A percentile compares a stretch with the other conserved stretches of the same genome.
phyloP scores from a whole-genome alignment of 1,140 invertebrate species.

The Drosophila trapezifrons region DNA sequence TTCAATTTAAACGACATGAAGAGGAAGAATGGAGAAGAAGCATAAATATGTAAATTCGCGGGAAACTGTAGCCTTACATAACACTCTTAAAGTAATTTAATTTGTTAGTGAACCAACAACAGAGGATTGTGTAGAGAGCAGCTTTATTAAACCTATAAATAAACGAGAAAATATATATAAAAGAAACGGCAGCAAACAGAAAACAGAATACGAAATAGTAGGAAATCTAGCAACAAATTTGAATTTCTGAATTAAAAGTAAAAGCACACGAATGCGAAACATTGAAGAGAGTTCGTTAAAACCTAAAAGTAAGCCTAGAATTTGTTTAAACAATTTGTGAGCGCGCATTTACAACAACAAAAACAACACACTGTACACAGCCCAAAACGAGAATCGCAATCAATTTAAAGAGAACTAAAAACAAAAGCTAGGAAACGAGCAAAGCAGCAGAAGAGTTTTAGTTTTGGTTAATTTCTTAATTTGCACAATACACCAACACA shows the following conservation, averaged over 20 bases:
- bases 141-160: slow-evolving; percentile 58
- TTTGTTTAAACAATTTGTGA: slow-evolving; percentile 59
- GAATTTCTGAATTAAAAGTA: slow-evolving; percentile 55
- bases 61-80: slow-evolving; percentile 48
- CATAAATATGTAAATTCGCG: slow-evolving; percentile 64
- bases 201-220: slow-evolving; percentile 25
- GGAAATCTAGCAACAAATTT: slow-evolving; percentile 67
- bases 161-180: slow-evolving; percentile 15
- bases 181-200: slow-evolving; percentile 17
- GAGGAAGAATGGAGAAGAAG: slow-evolving; percentile 20
- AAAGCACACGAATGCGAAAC: slow-evolving; percentile 27
- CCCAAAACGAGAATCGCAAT: slow-evolving; percentile 36
- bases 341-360: slow-evolving; percentile 67
- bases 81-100: slow-evolving; percentile 49
- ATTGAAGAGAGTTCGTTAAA: slow-evolving; percentile 37
- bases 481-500: slow-evolving; percentile 37
- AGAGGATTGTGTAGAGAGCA: slow-evolving; percentile 59
- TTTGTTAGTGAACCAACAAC: slow-evolving; percentile 57
- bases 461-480: slow-evolving; percentile 52
- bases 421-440: slow-evolving; percentile 2
- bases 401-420: slow-evolving; percentile 20
- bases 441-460: slow-evolving; percentile 31
- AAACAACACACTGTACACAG: slow-evolving; percentile 11
- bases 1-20: slow-evolving; percentile 37
- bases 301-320: slow-evolving; percentile 41